Percentiles rank a stretch among this genome's conserved stretches.
These are phyloP conservation scores for Diarsia dahlii DNA, from an alignment of 2,888 invertebrate genomes.

Conservation along the genomic window DNA sequence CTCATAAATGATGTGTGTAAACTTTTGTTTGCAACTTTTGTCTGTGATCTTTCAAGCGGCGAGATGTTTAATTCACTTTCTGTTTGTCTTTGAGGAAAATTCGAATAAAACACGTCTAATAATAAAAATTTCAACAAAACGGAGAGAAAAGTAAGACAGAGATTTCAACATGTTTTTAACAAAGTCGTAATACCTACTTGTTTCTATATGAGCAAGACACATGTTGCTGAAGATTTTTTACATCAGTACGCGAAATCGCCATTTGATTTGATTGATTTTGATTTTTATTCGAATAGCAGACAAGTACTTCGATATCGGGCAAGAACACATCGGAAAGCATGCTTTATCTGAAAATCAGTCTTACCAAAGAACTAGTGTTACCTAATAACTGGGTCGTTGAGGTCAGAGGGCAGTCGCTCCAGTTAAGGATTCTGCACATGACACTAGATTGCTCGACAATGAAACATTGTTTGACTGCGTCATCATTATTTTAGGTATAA, in stretches of 20 bases:
- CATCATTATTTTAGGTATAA: background rate
- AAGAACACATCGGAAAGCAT: background rate
- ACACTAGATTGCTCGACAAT: background rate
- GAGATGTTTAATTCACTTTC: background rate
- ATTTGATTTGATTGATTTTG: no score
- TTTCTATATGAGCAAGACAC: background rate
- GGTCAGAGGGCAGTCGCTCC: background rate
- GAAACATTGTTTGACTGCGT: background rate
- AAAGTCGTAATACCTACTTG: background rate
- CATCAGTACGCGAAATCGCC: background rate
- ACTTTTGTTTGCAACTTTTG: slow-evolving; percentile 43
- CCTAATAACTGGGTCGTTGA: background rate
- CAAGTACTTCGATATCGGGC: background rate
- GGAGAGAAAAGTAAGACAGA: background rate
- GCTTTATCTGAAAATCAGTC: no score
- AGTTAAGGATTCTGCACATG: background rate
- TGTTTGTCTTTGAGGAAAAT: background rate
- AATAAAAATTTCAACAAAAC: background rate
- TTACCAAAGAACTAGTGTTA: background rate
- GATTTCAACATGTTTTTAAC: background rate
- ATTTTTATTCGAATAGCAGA: background rate
- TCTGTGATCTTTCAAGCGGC: slow-evolving; percentile 8
- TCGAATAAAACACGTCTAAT: background rate
- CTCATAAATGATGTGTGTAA: slow-evolving; percentile 39
- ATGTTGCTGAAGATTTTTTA: background rate